phyloP scores from a whole-genome alignment of 1,140 invertebrate species.

The Danaus melanippus region DNA sequence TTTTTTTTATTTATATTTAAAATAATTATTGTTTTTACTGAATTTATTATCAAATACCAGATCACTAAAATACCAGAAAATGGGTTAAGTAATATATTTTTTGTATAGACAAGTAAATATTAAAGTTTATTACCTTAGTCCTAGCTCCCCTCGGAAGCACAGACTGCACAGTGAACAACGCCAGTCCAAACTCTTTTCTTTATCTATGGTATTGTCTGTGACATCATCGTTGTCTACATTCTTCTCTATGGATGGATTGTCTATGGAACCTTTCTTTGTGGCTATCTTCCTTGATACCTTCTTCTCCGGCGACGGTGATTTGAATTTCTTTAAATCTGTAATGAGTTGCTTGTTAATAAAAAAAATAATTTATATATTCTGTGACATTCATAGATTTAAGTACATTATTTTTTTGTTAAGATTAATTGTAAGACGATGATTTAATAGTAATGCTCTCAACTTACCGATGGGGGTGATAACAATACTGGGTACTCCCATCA shows the following conservation, averaged over 20 bases:
- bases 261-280: slow-evolving; percentile 13
- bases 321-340: slow-evolving; percentile 43
- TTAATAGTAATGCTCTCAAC: slow-evolving; percentile 6
- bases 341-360: slow-evolving; percentile 2
- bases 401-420: not conserved
- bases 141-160: slow-evolving; percentile 41
- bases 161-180: slow-evolving; percentile 38
- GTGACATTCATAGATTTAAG: not conserved
- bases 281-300: slow-evolving; percentile 18
- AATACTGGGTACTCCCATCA: slow-evolving; percentile 49
- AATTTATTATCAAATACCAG: not conserved
- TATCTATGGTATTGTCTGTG: slow-evolving; percentile 13
- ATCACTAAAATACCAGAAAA: not conserved
- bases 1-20: no score
- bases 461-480: slow-evolving; percentile 48
- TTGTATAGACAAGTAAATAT: not conserved
- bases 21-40: no score
- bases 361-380: no score
- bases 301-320: slow-evolving; percentile 25
- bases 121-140: slow-evolving; percentile 35
- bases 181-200: slow-evolving; percentile 15
- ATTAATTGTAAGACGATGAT: not conserved
- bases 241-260: slow-evolving; percentile 9
- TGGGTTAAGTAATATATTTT: not conserved
- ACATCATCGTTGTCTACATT: slow-evolving; percentile 13